Percentiles rank a stretch among this genome's conserved stretches.
These are phyloP conservation scores for Atrichornis clamosus DNA, from an alignment of 2,113 vertebrate species.

Conservation along the genomic window DNA sequence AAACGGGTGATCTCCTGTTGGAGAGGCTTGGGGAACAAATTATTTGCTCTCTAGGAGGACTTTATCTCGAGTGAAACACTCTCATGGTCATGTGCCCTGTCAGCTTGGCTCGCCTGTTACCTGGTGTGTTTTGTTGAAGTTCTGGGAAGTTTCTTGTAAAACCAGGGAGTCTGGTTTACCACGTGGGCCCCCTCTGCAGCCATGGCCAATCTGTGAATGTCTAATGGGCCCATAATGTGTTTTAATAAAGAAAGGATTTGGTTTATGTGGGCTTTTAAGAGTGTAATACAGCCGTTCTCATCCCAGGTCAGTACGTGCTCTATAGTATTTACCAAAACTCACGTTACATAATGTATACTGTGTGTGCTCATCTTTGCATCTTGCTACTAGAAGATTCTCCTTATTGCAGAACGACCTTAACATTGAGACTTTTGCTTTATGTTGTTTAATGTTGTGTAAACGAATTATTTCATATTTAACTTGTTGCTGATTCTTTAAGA, in stretches of 20 bases:
- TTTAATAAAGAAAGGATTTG: background rate
- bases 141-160: background rate
- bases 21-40: background rate
- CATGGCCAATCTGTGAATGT: background rate
- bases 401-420: slow-evolving; percentile 11
- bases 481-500: slow-evolving; percentile 37
- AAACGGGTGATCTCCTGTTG: background rate
- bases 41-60: background rate
- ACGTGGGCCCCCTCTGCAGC: background rate
- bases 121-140: background rate
- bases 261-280: background rate
- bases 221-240: background rate
- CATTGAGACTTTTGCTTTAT: background rate
- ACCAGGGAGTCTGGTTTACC: background rate
- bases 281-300: background rate
- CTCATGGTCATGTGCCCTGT: accelerated
- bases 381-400: background rate
- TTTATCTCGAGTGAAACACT: accelerated
- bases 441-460: background rate
- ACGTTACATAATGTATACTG: background rate
- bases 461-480: background rate
- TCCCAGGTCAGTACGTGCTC: background rate
- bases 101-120: background rate
- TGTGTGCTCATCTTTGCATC: background rate
- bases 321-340: background rate